phyloP scores from a whole-genome alignment of 2,888 invertebrate genomes.

The Anarsia innoxiella region DNA sequence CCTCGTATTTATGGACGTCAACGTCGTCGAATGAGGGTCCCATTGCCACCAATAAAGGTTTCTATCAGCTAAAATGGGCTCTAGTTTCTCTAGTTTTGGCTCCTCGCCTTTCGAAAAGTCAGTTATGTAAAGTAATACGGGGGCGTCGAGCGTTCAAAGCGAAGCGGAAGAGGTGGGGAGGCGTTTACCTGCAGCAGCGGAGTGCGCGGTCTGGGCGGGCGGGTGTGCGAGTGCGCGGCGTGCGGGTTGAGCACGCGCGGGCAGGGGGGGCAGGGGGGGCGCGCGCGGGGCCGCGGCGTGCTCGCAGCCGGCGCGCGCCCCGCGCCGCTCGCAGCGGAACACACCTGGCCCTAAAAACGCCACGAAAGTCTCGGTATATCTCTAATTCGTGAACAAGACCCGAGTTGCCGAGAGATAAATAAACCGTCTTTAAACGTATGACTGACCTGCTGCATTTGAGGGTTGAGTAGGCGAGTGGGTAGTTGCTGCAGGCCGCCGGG shows the following conservation, averaged over 20 bases:
- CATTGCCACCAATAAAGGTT: no score
- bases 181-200: conserved; percentile 40
- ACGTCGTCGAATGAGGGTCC: no score
- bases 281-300: conserved; percentile 17
- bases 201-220: conserved; percentile 43
- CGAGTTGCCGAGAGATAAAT: neutral
- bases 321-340: conserved; percentile 8
- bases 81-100: no score
- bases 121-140: no score
- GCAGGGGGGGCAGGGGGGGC: conserved; percentile 24
- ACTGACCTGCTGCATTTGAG: conserved; percentile 29
- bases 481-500: conserved; percentile 31
- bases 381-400: no score
- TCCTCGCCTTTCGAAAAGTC: no score
- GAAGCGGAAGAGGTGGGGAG: no score
- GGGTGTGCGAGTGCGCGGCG: conserved; percentile 42
- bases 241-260: conserved; percentile 55
- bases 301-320: conserved; percentile 13
- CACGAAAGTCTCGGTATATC: no score
- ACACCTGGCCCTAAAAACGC: neutral
- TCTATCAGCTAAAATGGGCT: no score
- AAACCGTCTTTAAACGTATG: neutral
- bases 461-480: conserved; percentile 23
- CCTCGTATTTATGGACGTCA: no score
- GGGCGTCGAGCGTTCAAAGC: no score